Evolutionary conservation across 2,888 invertebrate species (phyloP).

Genomic region (Dolichopus griseipennis): DNA sequence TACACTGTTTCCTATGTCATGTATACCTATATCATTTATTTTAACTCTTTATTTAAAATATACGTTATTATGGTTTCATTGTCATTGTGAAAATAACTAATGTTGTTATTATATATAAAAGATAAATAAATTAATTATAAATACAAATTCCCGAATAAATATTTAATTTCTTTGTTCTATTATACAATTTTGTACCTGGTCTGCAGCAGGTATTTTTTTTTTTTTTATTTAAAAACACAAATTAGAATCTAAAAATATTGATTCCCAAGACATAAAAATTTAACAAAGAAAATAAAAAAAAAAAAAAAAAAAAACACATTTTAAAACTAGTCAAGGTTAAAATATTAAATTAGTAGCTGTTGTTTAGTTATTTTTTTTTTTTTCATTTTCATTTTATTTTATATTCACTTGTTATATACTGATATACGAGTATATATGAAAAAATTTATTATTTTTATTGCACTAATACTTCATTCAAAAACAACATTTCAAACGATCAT

Average conservation of each 20-base stretch:
- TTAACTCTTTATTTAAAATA: too few relatives aligned
- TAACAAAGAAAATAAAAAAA: not conserved
- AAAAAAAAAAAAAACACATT: not conserved
- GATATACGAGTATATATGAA: too few relatives aligned
- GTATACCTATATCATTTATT: too few relatives aligned
- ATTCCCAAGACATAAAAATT: not conserved
- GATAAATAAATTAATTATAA: not conserved
- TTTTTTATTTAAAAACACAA: not conserved
- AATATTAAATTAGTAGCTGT: not conserved
- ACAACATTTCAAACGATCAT: not conserved
- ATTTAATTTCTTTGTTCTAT: not conserved
- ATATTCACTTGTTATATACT: too few relatives aligned
- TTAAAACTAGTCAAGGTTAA: not conserved
- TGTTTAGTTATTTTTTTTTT: too few relatives aligned
- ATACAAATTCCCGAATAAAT: not conserved
- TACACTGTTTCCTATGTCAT: too few relatives aligned
- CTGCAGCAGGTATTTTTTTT: not conserved
- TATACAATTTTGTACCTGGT: not conserved
- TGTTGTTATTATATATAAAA: too few relatives aligned
- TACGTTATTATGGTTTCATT: too few relatives aligned
- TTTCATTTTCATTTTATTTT: too few relatives aligned
- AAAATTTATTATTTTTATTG: not conserved
- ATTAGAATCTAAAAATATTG: not conserved
- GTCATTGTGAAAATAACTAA: too few relatives aligned
- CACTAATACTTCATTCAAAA: not conserved